These are phyloP conservation scores for Pachycephala philippinensis DNA, from an alignment of 2,113 vertebrate genomes.

Conservation along the genomic window DNA sequence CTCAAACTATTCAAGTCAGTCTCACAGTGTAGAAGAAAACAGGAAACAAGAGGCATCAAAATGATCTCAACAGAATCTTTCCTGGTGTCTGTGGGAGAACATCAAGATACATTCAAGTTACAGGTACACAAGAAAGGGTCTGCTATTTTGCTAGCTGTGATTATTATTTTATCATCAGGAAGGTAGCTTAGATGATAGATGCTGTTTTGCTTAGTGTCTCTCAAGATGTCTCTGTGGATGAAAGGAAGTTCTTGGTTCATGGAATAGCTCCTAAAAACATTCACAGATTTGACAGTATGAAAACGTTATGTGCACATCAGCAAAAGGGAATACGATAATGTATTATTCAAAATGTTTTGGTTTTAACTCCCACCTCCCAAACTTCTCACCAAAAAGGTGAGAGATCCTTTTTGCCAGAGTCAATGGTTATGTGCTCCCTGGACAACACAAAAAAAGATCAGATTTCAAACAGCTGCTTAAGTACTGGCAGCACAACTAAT, in stretches of 20 bases:
- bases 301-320: not conserved
- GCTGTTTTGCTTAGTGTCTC: not conserved
- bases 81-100: not conserved
- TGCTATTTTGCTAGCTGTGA: not conserved
- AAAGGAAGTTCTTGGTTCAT: not conserved
- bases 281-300: not conserved
- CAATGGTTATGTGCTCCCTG: not conserved
- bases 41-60: not conserved
- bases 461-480: not conserved
- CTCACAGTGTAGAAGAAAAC: not conserved
- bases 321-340: not conserved
- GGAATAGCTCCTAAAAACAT: not conserved
- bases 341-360: not conserved
- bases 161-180: not conserved
- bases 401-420: not conserved
- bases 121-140: not conserved
- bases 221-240: not conserved
- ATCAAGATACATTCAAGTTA: not conserved
- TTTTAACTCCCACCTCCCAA: not conserved
- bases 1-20: not conserved
- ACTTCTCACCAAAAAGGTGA: not conserved
- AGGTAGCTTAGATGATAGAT: not conserved
- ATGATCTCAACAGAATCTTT: not conserved
- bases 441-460: not conserved
- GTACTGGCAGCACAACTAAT: not conserved